phyloP scores from a whole-genome alignment of 2,888 invertebrate genomes.

The Rhabditoides inermis region DNA sequence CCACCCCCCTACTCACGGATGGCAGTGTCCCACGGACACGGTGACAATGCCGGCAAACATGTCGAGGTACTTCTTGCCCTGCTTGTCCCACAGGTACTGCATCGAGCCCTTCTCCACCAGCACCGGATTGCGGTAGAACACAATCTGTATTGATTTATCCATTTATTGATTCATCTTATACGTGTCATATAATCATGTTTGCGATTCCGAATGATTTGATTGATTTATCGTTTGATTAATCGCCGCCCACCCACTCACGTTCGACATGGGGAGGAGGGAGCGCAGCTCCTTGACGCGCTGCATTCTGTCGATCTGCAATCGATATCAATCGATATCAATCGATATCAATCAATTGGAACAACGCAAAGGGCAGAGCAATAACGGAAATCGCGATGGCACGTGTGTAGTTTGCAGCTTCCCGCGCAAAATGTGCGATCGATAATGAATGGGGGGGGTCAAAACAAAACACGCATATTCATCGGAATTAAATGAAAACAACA shows the following conservation, averaged over 20 bases:
- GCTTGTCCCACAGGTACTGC: constrained; percentile 33
- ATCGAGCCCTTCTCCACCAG: constrained; percentile 61
- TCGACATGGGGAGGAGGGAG: constrained; percentile 33
- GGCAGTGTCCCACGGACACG: constrained; percentile 91
- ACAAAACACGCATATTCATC: too few species aligned
- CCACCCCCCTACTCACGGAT: constrained; percentile 68
- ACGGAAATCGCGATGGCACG: too few species aligned
- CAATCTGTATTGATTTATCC: constrained; percentile 12
- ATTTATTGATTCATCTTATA: constrained; percentile 29
- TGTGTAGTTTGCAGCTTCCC: too few species aligned
- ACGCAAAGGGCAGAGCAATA: too few species aligned
- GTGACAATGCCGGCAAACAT: constrained; percentile 94
- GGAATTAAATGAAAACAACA: too few species aligned
- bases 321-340: background rate
- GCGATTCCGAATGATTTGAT: background rate
- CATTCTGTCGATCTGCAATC: constrained; percentile 17
- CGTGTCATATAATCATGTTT: too few species aligned
- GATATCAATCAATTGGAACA: too few species aligned
- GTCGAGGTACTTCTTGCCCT: constrained; percentile 70
- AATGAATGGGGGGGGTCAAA: too few species aligned
- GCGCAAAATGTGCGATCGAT: too few species aligned
- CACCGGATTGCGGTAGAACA: constrained; percentile 60
- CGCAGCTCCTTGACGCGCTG: constrained; percentile 33
- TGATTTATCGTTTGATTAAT: background rate
- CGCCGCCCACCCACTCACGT: background rate